Conservation (phyloP, 2,888 invertebrate genomes). For the Drosophila barbarae region DNA sequence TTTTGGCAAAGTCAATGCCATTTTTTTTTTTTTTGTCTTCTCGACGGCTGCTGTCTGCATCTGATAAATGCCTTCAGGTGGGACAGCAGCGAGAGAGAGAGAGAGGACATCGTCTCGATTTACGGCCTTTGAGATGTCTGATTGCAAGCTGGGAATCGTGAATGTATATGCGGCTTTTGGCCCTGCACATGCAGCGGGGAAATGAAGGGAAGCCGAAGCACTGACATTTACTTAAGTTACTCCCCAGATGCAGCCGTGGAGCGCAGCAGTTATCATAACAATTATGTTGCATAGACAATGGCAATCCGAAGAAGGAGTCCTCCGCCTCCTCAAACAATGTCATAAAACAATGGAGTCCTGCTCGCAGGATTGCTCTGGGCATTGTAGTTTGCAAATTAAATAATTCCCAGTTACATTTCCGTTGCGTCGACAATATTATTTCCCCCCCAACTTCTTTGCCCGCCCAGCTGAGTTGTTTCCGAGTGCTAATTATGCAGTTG, state of each 20-base stretch:
- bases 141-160: constrained; percentile 8
- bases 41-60: constrained; percentile 55
- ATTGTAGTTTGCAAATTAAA: constrained; percentile 74
- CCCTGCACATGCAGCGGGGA: constrained; percentile 15
- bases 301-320: constrained; percentile 34
- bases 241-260: constrained; percentile 38
- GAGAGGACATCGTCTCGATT: constrained; percentile 53
- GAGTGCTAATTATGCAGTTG: constrained; percentile 70
- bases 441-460: constrained; percentile 38
- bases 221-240: constrained; percentile 66
- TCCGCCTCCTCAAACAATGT: constrained; percentile 55
- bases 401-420: constrained; percentile 76
- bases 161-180: constrained; percentile 14
- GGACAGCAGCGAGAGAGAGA: constrained; percentile 6
- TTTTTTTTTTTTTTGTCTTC: constrained; percentile 40
- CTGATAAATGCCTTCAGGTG: constrained; percentile 59
- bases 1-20: constrained; percentile 28
- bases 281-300: constrained; percentile 66
- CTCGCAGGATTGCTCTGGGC: constrained; percentile 43
- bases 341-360: constrained; percentile 58
- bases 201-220: constrained; percentile 14
- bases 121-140: constrained; percentile 63
- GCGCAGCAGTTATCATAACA: constrained; percentile 68
- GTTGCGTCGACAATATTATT: constrained; percentile 72
- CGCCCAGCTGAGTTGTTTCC: constrained; percentile 49